A percentile compares a stretch with the other conserved stretches of the same genome.
phyloP scores from a whole-genome alignment of 2,113 vertebrate species.

The Cynocephalus volans region DNA sequence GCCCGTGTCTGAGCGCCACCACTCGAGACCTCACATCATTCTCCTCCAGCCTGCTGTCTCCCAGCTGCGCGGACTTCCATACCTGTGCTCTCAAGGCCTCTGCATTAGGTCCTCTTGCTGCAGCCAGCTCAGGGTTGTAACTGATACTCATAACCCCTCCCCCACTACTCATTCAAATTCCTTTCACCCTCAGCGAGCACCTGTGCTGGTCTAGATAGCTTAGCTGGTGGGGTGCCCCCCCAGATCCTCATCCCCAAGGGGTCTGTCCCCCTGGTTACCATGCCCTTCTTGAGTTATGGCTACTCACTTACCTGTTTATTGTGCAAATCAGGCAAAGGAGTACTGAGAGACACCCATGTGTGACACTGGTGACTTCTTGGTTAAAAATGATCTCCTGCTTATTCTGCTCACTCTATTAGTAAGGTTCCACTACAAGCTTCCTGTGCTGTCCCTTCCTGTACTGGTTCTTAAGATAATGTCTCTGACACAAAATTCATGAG shows the following conservation, averaged over 20 bases:
- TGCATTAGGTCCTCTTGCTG: not conserved
- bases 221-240: not conserved
- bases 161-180: not conserved
- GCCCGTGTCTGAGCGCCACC: rapidly evolving
- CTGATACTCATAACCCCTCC: not conserved
- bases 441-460: too few relatives aligned
- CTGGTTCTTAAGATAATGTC: too few relatives aligned
- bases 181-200: not conserved
- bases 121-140: not conserved
- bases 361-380: too few relatives aligned
- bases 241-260: not conserved
- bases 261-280: not conserved
- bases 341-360: not conserved
- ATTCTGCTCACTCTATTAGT: too few relatives aligned
- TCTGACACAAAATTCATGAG: too few relatives aligned
- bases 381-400: too few relatives aligned
- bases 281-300: not conserved
- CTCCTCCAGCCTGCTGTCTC: not conserved
- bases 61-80: not conserved
- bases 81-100: not conserved
- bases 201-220: not conserved
- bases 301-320: too few relatives aligned
- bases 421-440: too few relatives aligned
- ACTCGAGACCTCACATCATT: rapidly evolving
- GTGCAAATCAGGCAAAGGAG: not conserved